Percentiles rank a stretch among this genome's conserved stretches.
phyloP scores from a whole-genome alignment of 2,113 vertebrate genomes.

The Leptodactylus fuscus region DNA sequence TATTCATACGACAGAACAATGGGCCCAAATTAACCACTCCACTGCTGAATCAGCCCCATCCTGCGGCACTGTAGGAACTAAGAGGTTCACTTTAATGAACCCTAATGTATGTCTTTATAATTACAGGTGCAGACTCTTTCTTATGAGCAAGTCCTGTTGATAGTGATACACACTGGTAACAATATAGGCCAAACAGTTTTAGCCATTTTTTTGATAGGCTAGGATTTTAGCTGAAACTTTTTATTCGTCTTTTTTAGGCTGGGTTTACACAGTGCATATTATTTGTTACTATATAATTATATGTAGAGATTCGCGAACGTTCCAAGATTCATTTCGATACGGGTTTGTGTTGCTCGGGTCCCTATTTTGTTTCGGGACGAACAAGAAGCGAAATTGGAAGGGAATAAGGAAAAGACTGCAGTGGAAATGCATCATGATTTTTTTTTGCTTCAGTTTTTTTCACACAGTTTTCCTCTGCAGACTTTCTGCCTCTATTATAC shows the following conservation, averaged over 20 bases:
- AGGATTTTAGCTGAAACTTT: background rate
- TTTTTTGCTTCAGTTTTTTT: no score
- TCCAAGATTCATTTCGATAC: no score
- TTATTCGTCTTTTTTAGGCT: background rate
- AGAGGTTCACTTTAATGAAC: slow-evolving; percentile 4
- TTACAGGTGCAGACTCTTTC: background rate
- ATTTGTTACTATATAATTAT: no score
- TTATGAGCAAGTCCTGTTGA: background rate
- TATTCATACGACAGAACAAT: slow-evolving; percentile 27
- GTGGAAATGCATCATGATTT: no score
- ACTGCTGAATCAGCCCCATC: slow-evolving; percentile 28
- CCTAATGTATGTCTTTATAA: background rate
- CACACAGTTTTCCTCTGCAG: no score
- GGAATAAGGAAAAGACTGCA: no score
- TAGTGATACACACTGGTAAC: background rate
- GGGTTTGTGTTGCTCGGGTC: no score
- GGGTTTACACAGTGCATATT: no score
- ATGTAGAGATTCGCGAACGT: no score
- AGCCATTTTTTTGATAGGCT: background rate
- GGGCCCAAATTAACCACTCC: slow-evolving; percentile 6
- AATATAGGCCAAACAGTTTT: background rate
- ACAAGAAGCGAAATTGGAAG: no score
- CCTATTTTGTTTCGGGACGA: no score
- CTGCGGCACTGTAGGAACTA: background rate
- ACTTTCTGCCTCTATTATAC: no score